Percentiles rank a stretch among this genome's conserved stretches.
Conservation (phyloP, 2,113 vertebrate genomes). For the Rynchops niger region DNA sequence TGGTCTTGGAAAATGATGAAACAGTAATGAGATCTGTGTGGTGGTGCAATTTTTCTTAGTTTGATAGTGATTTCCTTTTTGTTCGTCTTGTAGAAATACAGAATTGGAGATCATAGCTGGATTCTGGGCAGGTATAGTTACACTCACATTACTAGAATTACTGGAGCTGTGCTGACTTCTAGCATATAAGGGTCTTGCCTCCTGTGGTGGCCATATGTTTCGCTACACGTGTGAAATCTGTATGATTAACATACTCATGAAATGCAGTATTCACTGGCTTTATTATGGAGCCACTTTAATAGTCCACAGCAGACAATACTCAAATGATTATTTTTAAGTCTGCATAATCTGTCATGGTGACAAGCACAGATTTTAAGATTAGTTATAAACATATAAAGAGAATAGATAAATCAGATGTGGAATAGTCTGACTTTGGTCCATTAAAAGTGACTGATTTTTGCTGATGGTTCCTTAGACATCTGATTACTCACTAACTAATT, state of each 20-base stretch:
- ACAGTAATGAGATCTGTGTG: constrained; percentile 11
- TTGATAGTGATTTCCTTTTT: not conserved
- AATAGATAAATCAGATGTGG: not conserved
- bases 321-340: constrained; percentile 31
- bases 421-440: not conserved
- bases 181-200: not conserved
- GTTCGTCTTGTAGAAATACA: not conserved
- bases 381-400: constrained; percentile 23
- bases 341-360: constrained; percentile 19
- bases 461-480: not conserved
- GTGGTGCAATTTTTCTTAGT: not conserved
- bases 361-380: constrained; percentile 39
- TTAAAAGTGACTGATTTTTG: not conserved
- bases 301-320: constrained; percentile 23
- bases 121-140: not conserved
- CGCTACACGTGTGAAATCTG: not conserved
- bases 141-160: not conserved
- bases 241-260: not conserved
- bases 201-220: not conserved
- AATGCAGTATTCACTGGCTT: not conserved
- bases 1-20: constrained; percentile 33
- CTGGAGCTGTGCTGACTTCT: not conserved
- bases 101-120: not conserved
- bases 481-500: not conserved
- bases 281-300: not conserved